Conservation (phyloP, 2,797 vertebrate genomes). For the Helostoma temminkii region DNA sequence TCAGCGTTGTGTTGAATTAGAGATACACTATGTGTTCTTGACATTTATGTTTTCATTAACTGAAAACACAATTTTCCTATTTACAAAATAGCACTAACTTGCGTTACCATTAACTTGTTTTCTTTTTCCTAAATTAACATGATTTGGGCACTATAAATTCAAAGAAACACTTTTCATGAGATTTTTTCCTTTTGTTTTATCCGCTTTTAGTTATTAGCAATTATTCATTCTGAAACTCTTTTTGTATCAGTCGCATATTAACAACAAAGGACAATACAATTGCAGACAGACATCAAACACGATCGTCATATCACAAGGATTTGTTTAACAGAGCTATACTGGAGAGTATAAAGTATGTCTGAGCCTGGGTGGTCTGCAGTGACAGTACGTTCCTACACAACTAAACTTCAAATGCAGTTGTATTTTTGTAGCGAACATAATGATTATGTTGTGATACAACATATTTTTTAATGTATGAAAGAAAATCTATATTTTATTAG, state of each 20-base stretch:
- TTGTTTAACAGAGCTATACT: too few species aligned
- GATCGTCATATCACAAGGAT: too few species aligned
- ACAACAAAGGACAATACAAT: not conserved
- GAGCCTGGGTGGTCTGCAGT: too few species aligned
- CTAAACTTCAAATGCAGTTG: too few species aligned
- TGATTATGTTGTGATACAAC: too few species aligned
- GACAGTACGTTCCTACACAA: too few species aligned
- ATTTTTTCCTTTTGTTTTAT: not conserved
- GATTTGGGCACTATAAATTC: conserved; percentile 9
- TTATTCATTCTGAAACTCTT: not conserved
- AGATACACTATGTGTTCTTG: conserved; percentile 1
- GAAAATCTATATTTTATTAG: too few species aligned
- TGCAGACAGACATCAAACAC: too few species aligned
- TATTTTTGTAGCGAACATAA: too few species aligned
- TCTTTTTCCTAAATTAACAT: conserved; percentile 26
- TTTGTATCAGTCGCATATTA: not conserved
- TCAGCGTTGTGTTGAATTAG: conserved; percentile 31
- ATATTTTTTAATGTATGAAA: too few species aligned
- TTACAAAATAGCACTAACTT: conserved; percentile 18
- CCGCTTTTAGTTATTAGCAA: not conserved
- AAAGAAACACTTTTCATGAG: not conserved
- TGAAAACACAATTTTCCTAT: conserved; percentile 38
- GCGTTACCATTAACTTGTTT: conserved; percentile 20
- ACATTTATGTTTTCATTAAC: conserved; percentile 44
- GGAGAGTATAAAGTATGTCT: too few species aligned